phyloP scores from a whole-genome alignment of 1,140 invertebrate genomes.

The Drosophila bocki region DNA sequence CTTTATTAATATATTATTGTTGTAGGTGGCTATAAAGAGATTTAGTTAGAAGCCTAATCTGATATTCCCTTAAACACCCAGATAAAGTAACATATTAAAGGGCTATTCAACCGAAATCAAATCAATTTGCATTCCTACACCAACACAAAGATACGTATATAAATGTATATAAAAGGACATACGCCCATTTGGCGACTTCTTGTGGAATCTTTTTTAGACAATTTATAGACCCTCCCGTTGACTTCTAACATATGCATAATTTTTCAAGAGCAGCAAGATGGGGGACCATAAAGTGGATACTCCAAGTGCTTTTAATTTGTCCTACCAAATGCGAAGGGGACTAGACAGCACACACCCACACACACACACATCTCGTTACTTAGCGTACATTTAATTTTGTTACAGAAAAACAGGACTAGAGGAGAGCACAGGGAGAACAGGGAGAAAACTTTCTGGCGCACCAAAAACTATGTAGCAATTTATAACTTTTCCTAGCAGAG shows the following conservation, averaged over 20 bases:
- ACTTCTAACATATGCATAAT: constrained; percentile 81
- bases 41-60: neutral
- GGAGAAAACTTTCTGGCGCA: constrained; percentile 49
- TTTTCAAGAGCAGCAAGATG: constrained; percentile 72
- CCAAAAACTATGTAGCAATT: constrained; percentile 80
- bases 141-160: constrained; percentile 9
- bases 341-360: constrained; percentile 20
- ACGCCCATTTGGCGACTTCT: constrained; percentile 27
- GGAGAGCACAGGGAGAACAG: neutral
- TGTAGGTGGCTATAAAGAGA: neutral
- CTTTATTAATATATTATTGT: constrained; percentile 9
- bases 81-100: constrained; percentile 17
- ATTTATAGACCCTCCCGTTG: constrained; percentile 77
- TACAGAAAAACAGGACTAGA: constrained; percentile 40
- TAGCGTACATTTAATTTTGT: constrained; percentile 82
- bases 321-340: constrained; percentile 61
- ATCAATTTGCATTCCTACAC: constrained; percentile 61
- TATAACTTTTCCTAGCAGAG: constrained; percentile 64
- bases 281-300: constrained; percentile 78
- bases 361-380: constrained; percentile 64
- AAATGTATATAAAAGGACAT: neutral
- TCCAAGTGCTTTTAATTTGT: constrained; percentile 82
- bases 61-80: neutral
- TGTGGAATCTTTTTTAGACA: constrained; percentile 49
- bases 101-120: constrained; percentile 18